These are phyloP conservation scores for Amiota communis DNA, from an alignment of 2,888 invertebrate genomes.

Conservation along the genomic window DNA sequence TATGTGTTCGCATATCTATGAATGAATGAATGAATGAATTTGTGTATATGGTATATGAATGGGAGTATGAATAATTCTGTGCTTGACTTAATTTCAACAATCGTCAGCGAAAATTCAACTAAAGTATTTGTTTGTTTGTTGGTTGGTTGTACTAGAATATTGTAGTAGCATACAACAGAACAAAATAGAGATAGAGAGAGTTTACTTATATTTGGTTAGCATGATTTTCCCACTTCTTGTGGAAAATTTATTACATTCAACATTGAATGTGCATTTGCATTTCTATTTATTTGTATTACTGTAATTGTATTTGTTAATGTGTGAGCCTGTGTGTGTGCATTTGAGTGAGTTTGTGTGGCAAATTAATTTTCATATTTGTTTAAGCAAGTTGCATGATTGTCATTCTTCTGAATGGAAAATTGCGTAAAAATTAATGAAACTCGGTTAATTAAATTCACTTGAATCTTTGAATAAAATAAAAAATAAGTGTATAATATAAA, in stretches of 20 bases:
- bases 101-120: conserved; percentile 55
- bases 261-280: conserved; percentile 11
- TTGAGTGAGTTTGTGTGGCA: background rate
- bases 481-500: background rate
- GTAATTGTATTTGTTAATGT: background rate
- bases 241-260: conserved; percentile 26
- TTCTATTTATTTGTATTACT: conserved; percentile 7
- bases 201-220: conserved; percentile 50
- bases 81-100: conserved; percentile 51
- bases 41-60: no score
- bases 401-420: background rate
- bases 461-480: no score
- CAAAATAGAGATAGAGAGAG: no score
- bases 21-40: conserved; percentile 39
- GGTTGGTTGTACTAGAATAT: no score
- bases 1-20: conserved; percentile 21
- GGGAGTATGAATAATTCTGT: conserved; percentile 28
- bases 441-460: conserved; percentile 58
- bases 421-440: conserved; percentile 1
- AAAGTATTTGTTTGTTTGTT: conserved; percentile 30
- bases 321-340: background rate
- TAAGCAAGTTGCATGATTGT: background rate
- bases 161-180: no score
- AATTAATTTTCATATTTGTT: conserved; percentile 24
- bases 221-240: conserved; percentile 37